Conservation (phyloP, 1,140 invertebrate genomes). For the Cryptotermes secundus region DNA sequence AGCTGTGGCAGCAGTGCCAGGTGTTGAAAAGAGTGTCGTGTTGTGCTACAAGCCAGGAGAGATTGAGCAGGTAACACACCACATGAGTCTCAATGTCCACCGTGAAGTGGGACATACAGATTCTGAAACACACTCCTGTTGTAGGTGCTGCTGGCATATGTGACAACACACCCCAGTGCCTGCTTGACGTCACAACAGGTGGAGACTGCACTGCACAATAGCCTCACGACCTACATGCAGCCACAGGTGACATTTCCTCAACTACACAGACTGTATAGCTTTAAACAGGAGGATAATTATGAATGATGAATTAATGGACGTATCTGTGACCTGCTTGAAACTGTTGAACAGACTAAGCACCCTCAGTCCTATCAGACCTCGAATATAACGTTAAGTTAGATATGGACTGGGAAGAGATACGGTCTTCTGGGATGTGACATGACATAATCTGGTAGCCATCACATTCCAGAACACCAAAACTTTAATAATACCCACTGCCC, state of each 20-base stretch:
- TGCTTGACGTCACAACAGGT: constrained; percentile 60
- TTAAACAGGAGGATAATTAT: too few relatives aligned
- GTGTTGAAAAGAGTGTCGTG: constrained; percentile 66
- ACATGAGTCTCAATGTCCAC: neutral
- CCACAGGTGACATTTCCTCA: constrained; percentile 56
- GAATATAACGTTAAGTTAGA: too few relatives aligned
- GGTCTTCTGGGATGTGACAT: too few relatives aligned
- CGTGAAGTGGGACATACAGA: neutral
- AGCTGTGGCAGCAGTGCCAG: constrained; percentile 56
- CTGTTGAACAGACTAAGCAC: too few relatives aligned
- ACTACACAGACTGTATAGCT: too few relatives aligned
- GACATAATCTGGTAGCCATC: too few relatives aligned
- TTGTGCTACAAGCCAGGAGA: constrained; percentile 76
- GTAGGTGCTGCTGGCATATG: constrained; percentile 71
- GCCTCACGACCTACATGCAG: constrained; percentile 72
- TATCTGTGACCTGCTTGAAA: too few relatives aligned
- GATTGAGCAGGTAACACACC: constrained; percentile 55
- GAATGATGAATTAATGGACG: too few relatives aligned
- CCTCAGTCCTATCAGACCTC: too few relatives aligned
- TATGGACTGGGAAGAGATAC: too few relatives aligned
- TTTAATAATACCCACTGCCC: too few relatives aligned
- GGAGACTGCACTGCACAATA: constrained; percentile 60
- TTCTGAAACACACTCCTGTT: neutral
- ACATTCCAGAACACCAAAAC: too few relatives aligned
- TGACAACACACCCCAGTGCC: constrained; percentile 56